A percentile compares a stretch with the other conserved stretches of the same genome.
Evolutionary conservation across 2,113 vertebrate species (phyloP).

Genomic region (Rhizomys pruinosus): DNA sequence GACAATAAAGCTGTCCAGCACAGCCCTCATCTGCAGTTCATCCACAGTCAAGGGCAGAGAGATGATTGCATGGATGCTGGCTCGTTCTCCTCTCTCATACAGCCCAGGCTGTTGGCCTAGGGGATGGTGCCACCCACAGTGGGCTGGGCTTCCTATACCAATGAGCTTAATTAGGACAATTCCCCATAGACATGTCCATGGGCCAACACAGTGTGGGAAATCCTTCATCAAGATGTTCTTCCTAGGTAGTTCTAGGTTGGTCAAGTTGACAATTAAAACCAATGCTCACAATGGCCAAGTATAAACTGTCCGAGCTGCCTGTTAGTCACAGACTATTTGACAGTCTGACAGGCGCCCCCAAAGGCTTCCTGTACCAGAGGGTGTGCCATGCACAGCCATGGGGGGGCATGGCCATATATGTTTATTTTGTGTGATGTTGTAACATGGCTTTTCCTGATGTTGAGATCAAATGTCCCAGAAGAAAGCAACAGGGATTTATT

Average conservation of each 20-base stretch:
- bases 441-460: neutral
- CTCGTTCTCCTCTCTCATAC: neutral
- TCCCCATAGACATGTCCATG: neutral
- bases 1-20: too few species aligned
- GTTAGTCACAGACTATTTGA: neutral
- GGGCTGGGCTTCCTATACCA: neutral
- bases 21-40: too few species aligned
- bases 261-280: neutral
- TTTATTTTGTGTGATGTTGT: neutral
- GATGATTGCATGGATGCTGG: too few species aligned
- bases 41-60: too few species aligned
- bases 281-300: neutral
- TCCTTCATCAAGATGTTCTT: too few species aligned
- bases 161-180: neutral
- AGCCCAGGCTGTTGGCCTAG: neutral
- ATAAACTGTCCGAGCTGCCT: neutral
- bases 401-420: neutral
- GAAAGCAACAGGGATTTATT: neutral
- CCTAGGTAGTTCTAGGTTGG: neutral
- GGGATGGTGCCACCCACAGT: neutral
- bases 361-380: too few species aligned
- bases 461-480: neutral
- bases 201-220: neutral
- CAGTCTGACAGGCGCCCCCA: neutral
- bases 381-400: too few species aligned